Base-by-base conservation (phyloP, 1,140 invertebrate species). In the Probaryconus sp. region DNA sequence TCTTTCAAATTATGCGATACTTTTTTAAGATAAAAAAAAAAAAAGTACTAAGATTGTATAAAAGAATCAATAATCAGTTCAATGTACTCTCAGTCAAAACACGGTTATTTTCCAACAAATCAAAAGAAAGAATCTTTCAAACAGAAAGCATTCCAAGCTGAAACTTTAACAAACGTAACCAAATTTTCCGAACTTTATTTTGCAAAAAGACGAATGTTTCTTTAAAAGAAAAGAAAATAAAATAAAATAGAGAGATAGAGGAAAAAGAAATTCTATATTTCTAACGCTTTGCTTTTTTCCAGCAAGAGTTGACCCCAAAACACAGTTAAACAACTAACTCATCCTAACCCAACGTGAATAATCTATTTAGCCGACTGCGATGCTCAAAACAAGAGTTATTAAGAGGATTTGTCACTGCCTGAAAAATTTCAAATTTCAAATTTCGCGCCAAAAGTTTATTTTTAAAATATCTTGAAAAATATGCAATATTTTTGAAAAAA, bases 381-480 rank as follows among this genome's bases (percentile, higher is more conserved):
- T 60, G 42, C 21, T 48, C 20, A 60, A 38, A 60, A 33, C 43
- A 48, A 56, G 38, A 38, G 31, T 60, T 60, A 60, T 48, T 60
- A 47, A 47, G n/a, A n/a, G n/a, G n/a, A n/a, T n/a, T n/a, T n/a
- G n/a, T n/a, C n/a, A n/a, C n/a, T n/a, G n/a, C n/a, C n/a, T n/a
- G n/a, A n/a, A n/a, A n/a, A n/a, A n/a, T n/a, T n/a, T n/a, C n/a
- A n/a, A n/a, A n/a, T n/a, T n/a, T n/a, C n/a, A n/a, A n/a, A n/a
- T n/a, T n/a, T n/a, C n/a, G n/a, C n/a, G n/a, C n/a, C n/a, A n/a
- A n/a, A n/a, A n/a, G n/a, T n/a, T n/a, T n/a, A n/a, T n/a, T n/a
- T n/a, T n/a, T n/a, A n/a, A n/a, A n/a, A n/a, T n/a, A n/a, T n/a
- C n/a, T n/a, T n/a, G n/a, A n/a, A n/a, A n/a, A n/a, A n/a, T n/a